These are phyloP conservation scores for Therioaphis trifolii DNA, from an alignment of 2,888 invertebrate species.

Conservation along the genomic window DNA sequence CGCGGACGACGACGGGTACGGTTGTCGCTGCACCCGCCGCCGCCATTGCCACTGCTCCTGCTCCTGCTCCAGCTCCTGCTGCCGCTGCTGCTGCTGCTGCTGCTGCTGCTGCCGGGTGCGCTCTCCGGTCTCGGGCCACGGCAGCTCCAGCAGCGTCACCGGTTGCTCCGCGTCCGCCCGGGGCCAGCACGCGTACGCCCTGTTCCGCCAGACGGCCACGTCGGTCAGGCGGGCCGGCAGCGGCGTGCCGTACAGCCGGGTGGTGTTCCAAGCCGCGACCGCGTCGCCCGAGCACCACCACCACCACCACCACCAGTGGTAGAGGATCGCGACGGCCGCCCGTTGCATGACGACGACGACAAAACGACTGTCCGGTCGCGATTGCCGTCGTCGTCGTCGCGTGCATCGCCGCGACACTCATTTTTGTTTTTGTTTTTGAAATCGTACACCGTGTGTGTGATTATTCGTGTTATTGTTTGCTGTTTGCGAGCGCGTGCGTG, in stretches of 20 bases:
- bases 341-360: not conserved
- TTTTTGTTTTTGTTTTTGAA: too few relatives aligned
- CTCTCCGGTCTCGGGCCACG: slow-evolving; percentile 68
- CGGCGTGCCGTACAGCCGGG: slow-evolving; percentile 17
- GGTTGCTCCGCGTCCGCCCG: slow-evolving; percentile 67
- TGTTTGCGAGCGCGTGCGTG: too few relatives aligned
- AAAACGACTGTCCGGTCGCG: not conserved
- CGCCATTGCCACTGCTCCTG: too few relatives aligned
- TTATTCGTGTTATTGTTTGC: too few relatives aligned
- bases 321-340: not conserved
- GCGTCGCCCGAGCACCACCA: not conserved
- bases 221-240: slow-evolving; percentile 8
- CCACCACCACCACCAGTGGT: not conserved
- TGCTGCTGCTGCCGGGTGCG: not conserved
- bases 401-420: too few relatives aligned
- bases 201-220: slow-evolving; percentile 69
- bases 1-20: not conserved
- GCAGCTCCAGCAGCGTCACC: slow-evolving; percentile 69
- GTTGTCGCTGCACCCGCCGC: too few relatives aligned
- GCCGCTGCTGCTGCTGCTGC: too few relatives aligned
- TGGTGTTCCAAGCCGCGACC: slow-evolving; percentile 13
- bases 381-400: not conserved
- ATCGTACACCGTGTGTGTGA: too few relatives aligned
- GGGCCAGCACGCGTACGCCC: slow-evolving; percentile 70
- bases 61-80: too few relatives aligned